phyloP scores from a whole-genome alignment of 2,113 vertebrate genomes.

The Phyllostomus hastatus region DNA sequence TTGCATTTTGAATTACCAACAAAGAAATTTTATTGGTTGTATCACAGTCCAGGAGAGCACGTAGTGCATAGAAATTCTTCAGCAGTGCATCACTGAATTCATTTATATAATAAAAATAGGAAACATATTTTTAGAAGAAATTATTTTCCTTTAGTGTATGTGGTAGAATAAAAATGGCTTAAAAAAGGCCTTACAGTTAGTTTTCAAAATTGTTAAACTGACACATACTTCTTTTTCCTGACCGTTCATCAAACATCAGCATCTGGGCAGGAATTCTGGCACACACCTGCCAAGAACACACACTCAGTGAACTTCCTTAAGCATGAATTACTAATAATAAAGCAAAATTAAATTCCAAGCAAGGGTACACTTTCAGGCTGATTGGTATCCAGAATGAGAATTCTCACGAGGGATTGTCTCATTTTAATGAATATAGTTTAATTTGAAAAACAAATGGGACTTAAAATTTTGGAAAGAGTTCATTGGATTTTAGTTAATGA shows the following conservation, averaged over 20 bases:
- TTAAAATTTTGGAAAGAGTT: not conserved
- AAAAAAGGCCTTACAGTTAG: not conserved
- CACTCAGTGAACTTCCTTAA: not conserved
- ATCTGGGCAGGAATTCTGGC: not conserved
- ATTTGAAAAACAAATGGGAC: not conserved
- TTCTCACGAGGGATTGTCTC: not conserved
- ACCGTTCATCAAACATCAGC: not conserved
- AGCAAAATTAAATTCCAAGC: not conserved
- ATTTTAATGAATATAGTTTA: constrained; percentile 42
- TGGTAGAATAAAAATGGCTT: constrained; percentile 4
- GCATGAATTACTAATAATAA: not conserved
- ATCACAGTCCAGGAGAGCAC: not conserved
- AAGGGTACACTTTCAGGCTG: not conserved
- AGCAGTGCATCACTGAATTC: not conserved
- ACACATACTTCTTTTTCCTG: not conserved
- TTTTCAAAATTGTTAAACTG: not conserved
- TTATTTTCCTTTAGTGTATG: not conserved
- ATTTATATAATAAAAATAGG: not conserved
- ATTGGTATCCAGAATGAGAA: not conserved
- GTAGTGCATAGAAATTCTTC: not conserved
- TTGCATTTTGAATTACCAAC: not conserved
- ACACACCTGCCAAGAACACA: not conserved
- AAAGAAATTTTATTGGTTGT: not conserved
- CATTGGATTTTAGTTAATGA: constrained; percentile 1
- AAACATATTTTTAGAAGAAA: not conserved